Base-by-base conservation (phyloP, 2,797 vertebrate species). In the Sphaeramia orbicularis region DNA sequence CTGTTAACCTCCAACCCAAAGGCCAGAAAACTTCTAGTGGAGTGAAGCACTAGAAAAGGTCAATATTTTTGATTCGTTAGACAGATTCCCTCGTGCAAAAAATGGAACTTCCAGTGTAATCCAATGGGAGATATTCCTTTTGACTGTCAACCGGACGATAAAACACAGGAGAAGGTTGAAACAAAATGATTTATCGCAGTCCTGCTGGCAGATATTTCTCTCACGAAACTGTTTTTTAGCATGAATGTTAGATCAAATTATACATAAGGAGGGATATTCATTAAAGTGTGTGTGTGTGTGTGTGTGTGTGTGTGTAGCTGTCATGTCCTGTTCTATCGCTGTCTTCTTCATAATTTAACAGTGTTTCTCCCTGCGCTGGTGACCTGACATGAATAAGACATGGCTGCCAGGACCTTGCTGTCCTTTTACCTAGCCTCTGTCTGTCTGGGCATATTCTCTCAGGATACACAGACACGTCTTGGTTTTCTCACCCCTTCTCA, bases 381-480 rank as follows among this genome's bases (percentile, higher is more conserved):
- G 74, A 84, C 79, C 81, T 75, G 43, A 72, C 55, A 61, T 83
- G 59, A 83, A 88, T 86, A 81, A 88, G 66, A 80, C 74, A 84
- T 82, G 54, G 41, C n/a, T 75, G 55, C 18, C 52, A 24, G 55
- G 62, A 59, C 68, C 51, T 24, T 32, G 52, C 18, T 30, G 48
- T 63, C 16, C 43, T 42, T 57, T 48, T 37, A 49, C 47, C 13
- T 11, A 1, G n/a, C 37, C 6, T 27, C 19, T 19, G 4, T 63
- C 13, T 55, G 30, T 65, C 16, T 56, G 42, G 16, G 61, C 50
- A 32, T 53, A 42, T 59, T 50, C 16, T 59, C 52, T 76, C 62
- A 55, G n/a, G 47, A 32, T 3, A 41, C 56, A 32, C 19, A 1
- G 11, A 32, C 40, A 35, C 1, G 10, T 21, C 13, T 32, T 10